These are phyloP conservation scores for Neoaliturus tenellus DNA, from an alignment of 2,888 invertebrate species.

Conservation along the genomic window DNA sequence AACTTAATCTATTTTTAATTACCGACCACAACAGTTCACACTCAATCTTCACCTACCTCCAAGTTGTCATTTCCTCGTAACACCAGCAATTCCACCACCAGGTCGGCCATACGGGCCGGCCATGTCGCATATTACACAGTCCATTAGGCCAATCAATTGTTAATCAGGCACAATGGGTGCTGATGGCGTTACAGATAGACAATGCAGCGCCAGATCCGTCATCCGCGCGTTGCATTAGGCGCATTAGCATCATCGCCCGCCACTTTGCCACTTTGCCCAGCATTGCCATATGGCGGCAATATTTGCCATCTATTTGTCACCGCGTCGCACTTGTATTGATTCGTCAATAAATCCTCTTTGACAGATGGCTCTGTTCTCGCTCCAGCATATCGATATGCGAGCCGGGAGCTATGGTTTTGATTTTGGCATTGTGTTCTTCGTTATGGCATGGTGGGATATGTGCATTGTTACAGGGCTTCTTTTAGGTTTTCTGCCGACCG, in stretches of 20 bases:
- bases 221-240: conserved; percentile 38
- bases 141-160: conserved; percentile 52
- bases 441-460: too few species aligned
- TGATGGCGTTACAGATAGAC: conserved; percentile 51
- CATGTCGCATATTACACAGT: conserved; percentile 50
- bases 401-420: too few species aligned
- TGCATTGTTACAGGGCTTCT: too few species aligned
- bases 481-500: too few species aligned
- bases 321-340: conserved; percentile 3
- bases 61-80: neutral
- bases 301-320: conserved; percentile 42
- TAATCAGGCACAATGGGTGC: conserved; percentile 52
- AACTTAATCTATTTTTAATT: too few species aligned
- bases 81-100: too few species aligned
- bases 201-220: conserved; percentile 41
- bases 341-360: conserved; percentile 14
- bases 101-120: neutral
- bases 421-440: too few species aligned
- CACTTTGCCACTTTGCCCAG: conserved; percentile 17
- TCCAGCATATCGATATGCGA: neutral
- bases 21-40: neutral
- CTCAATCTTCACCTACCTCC: neutral
- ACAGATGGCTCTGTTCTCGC: conserved; percentile 9
- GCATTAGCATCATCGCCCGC: conserved; percentile 37
- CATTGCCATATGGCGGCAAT: conserved; percentile 38